Percentiles rank a stretch among this genome's conserved stretches.
These are phyloP conservation scores for Metellina segmentata DNA, from an alignment of 2,888 invertebrate genomes.

Conservation along the genomic window DNA sequence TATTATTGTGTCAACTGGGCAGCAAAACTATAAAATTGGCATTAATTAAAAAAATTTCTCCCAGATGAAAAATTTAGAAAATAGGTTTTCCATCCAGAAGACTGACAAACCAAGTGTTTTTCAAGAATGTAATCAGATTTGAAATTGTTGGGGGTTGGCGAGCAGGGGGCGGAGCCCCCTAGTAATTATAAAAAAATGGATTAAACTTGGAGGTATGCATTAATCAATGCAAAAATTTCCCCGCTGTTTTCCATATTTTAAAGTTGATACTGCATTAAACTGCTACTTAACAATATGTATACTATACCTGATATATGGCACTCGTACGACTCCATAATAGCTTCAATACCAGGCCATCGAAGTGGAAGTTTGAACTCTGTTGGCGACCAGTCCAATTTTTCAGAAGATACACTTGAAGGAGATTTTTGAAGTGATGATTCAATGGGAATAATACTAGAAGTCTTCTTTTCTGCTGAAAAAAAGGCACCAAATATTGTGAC, in stretches of 20 bases:
- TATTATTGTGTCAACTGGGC: no score
- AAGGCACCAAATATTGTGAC: neutral
- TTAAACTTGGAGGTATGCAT: neutral
- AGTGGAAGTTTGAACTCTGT: conserved; percentile 35
- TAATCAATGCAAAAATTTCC: no score
- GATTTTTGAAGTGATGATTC: conserved; percentile 53
- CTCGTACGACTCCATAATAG: conserved; percentile 81
- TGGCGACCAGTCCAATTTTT: conserved; percentile 44
- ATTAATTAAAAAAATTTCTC: no score
- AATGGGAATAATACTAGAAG: conserved; percentile 31
- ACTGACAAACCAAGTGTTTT: no score
- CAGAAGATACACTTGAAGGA: conserved; percentile 5
- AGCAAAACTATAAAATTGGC: no score
- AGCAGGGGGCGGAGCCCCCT: no score
- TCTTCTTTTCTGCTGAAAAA: conserved; percentile 49
- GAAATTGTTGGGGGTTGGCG: no score
- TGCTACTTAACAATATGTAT: neutral
- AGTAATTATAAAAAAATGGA: no score
- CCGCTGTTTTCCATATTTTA: neutral
- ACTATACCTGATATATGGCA: conserved; percentile 78
- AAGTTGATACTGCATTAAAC: neutral
- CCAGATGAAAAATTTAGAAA: no score
- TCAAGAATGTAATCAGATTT: no score
- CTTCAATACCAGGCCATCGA: conserved; percentile 81
- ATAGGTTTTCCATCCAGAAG: no score